Evolutionary conservation across 2,797 vertebrate species (phyloP), one percentile per base, ranked within the genome.

Genomic region (Hafferia zeledoni): DNA sequence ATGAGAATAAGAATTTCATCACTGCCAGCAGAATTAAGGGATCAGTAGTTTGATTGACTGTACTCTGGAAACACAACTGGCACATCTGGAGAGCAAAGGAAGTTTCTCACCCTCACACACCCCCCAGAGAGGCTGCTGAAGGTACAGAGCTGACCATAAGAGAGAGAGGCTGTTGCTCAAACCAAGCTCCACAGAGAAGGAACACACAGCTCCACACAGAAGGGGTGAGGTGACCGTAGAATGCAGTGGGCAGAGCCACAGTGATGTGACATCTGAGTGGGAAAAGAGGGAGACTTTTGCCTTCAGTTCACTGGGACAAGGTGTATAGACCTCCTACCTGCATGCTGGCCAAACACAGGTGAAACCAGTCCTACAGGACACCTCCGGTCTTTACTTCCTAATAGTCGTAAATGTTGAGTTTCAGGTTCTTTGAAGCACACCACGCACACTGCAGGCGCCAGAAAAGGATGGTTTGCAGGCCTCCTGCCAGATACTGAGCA

Each of bases 11-110:
- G 33, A 78, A 43, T 0, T 68, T 52, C 22, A 27, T 33, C 5
- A 0, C 4, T 71, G 49, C 31, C 1, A 0, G 35, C 35, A 60
- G 50, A 81, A 60, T 3, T 17, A 20, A 47, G 46, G 24, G 35
- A 71, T 49, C 10, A 2, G 52, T 4, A 76, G 15, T 53, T 78
- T 2, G 2, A 2, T 39, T 39, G 39, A 15, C 24, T 83, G 47
- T 35, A 11, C 31, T 43, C 25, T 78, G 72, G 49, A 79, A 92
- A 82, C 33, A 77, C 4, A 10, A 33, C 27, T 8, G 5, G 57
- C 31, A 65, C 12, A 78, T 50, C 49, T 71, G 35, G 57, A 79
- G 43, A 84, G 25, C 30, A 75, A 82, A 81, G 28, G 31, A 84
- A 69, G 37, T 16, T 82, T 57, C 67, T 68, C 25, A 71, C 5